Base-by-base conservation (phyloP, 2,888 invertebrate species). In the Lasioglossum oenotherae region DNA sequence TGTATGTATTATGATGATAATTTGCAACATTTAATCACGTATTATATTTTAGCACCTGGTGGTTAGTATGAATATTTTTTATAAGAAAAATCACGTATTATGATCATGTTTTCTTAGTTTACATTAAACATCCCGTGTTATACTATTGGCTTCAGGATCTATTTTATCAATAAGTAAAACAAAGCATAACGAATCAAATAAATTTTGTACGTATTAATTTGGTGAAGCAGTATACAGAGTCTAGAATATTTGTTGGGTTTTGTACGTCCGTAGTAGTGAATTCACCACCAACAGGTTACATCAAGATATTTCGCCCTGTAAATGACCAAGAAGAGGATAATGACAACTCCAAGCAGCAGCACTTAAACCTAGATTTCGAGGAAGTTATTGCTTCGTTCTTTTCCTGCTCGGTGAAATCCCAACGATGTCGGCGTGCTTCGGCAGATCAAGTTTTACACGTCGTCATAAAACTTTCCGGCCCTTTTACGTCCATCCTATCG, bases 391-490 rank as follows among this genome's bases (percentile, higher is more conserved):
- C 49, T 44, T 60, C 67, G 4, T 19, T 31, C 35, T 23, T 35
- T 19, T 35, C 19, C n/a, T 35, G 14, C 6, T 14, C 19, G 31
- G 8, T 38, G 23, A 75, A 85, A 78, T 80, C 46, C 31, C 78
- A 69, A 46, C 35, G 44, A 73, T 35, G 10, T 35, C 10, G 35
- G 14, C 46, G 64, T 6, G 64, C 57, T 19, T 16, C 78, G 19
- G 2, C 31, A 27, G 35, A 71, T 80, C 77, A 64, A 89, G 82
- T 69, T 88, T 84, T 46, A 38, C 73, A 57, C 57, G 31, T 75
- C 78, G 71, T 16, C 27, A 74, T 81, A 64, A 86, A 86, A 90
- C 82, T 81, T 88, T 85, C 75, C 60, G 44, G 10, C 27, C 76
- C 73, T 73, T 80, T 80, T 49, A 72, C 69, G 69, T 27, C 76